These are phyloP conservation scores for Ceratina japonica DNA, from an alignment of 1,140 invertebrate species.

Conservation along the genomic window DNA sequence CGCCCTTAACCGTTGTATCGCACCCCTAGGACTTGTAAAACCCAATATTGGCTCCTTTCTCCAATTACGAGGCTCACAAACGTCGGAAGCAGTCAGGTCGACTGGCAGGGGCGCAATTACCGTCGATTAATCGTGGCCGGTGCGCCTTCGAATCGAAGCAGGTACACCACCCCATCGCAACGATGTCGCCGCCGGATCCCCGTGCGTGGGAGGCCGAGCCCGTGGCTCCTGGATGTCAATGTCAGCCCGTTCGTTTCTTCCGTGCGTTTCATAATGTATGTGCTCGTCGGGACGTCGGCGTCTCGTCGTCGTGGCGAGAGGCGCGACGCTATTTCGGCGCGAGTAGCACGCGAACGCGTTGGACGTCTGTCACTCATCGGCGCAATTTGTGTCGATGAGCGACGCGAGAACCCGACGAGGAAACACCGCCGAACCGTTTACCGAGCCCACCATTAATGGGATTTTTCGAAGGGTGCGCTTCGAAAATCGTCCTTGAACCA, in stretches of 20 bases:
- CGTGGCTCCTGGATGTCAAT: constrained; percentile 22
- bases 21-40: neutral
- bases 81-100: neutral
- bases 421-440: constrained; percentile 23
- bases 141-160: neutral
- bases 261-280: constrained; percentile 28
- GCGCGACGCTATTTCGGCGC: constrained; percentile 9
- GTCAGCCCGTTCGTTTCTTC: constrained; percentile 21
- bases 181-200: constrained; percentile 11
- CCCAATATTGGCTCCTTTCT: neutral
- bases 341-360: constrained; percentile 26
- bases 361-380: constrained; percentile 36
- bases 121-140: constrained; percentile 9
- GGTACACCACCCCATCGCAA: neutral
- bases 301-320: neutral
- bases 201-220: constrained; percentile 10
- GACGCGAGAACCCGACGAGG: neutral
- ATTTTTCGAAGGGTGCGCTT: constrained; percentile 18
- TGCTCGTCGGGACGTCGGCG: neutral
- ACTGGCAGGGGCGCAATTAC: constrained; percentile 7
- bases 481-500: neutral
- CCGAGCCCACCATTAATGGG: constrained; percentile 9
- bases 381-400: constrained; percentile 37
- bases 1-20: neutral
- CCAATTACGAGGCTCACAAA: neutral